These are phyloP conservation scores for Tetragnatha versicolor DNA, from an alignment of 1,140 invertebrate genomes.

Conservation along the genomic window DNA sequence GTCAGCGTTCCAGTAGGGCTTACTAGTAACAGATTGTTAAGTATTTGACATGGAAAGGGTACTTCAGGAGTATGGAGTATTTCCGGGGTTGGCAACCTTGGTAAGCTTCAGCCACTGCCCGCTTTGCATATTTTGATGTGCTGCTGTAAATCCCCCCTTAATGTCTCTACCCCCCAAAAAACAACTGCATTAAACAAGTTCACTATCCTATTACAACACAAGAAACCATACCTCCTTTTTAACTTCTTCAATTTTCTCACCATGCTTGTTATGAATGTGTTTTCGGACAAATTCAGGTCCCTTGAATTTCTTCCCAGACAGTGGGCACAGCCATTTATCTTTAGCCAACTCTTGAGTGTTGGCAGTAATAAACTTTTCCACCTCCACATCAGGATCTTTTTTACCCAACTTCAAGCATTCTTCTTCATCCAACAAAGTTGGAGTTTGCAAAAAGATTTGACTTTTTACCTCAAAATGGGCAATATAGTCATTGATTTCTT, in stretches of 20 bases:
- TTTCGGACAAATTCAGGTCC: conserved; percentile 98
- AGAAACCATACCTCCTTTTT: conserved; percentile 78
- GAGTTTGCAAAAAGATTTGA: conserved; percentile 80
- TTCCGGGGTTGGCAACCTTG: no score
- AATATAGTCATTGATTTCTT: conserved; percentile 76
- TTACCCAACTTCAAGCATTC: conserved; percentile 86
- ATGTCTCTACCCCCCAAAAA: no score
- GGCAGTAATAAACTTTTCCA: conserved; percentile 91
- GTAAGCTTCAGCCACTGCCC: no score
- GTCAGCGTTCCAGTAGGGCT: no score
- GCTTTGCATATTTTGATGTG: no score
- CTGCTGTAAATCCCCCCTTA: no score
- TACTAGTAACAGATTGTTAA: no score
- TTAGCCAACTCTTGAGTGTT: conserved; percentile 95
- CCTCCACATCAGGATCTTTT: conserved; percentile 86
- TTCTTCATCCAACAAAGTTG: conserved; percentile 75
- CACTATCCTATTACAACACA: no score
- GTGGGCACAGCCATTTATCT: conserved; percentile 98
- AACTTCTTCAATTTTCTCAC: conserved; percentile 95
- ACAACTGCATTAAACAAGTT: no score
- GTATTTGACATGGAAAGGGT: no score
- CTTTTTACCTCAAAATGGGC: conserved; percentile 86
- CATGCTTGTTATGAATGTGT: conserved; percentile 98
- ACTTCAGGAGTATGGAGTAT: no score
- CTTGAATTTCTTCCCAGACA: conserved; percentile 99